These are phyloP conservation scores for Zeugodacus cucurbitae DNA, from an alignment of 1,140 invertebrate species.

Conservation along the genomic window DNA sequence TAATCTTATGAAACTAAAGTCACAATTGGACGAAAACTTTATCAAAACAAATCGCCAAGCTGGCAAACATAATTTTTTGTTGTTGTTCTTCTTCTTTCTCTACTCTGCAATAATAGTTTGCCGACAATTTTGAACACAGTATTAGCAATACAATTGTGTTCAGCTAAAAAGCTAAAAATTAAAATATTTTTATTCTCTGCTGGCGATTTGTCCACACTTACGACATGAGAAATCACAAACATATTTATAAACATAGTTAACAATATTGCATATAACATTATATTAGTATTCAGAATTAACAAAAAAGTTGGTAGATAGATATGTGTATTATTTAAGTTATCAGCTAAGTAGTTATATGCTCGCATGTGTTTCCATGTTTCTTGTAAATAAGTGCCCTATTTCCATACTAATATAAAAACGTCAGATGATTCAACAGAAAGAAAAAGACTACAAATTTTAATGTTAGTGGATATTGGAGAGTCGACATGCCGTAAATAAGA, in stretches of 20 bases:
- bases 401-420: too few species aligned
- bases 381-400: too few species aligned
- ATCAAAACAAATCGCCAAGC: background rate
- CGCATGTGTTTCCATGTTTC: too few species aligned
- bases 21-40: background rate
- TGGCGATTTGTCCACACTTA: slow-evolving; percentile 54
- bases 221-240: slow-evolving; percentile 43
- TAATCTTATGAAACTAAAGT: background rate
- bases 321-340: background rate
- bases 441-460: too few species aligned
- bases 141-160: background rate
- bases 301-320: background rate
- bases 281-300: background rate
- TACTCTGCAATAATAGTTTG: background rate
- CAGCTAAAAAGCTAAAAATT: slow-evolving; percentile 60
- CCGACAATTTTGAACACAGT: background rate
- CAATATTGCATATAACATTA: background rate
- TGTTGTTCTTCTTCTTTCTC: background rate
- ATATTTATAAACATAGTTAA: slow-evolving; percentile 10
- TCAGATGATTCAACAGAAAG: too few species aligned
- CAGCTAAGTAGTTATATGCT: too few species aligned
- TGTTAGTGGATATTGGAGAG: too few species aligned
- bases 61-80: background rate
- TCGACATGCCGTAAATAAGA: too few species aligned
- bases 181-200: slow-evolving; percentile 66